Evolutionary conservation across 2,888 invertebrate species (phyloP).

Genomic region (Phania funesta): DNA sequence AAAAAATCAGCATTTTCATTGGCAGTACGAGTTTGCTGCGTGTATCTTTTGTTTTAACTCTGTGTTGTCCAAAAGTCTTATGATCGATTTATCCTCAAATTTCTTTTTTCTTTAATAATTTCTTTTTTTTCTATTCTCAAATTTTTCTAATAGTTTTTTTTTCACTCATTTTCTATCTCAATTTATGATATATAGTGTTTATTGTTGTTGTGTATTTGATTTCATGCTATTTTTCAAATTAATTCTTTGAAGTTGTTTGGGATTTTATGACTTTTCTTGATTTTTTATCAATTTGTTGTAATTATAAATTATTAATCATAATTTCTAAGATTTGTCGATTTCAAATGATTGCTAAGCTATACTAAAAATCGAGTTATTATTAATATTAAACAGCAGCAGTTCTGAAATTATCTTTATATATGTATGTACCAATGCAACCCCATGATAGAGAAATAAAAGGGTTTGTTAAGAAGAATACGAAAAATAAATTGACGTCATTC

Average conservation of each 20-base stretch:
- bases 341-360: constrained; percentile 24
- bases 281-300: constrained; percentile 71
- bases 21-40: not conserved
- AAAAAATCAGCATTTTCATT: constrained; percentile 11
- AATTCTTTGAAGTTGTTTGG: constrained; percentile 1
- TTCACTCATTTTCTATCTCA: constrained; percentile 69
- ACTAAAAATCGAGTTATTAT: not conserved
- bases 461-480: too few species aligned
- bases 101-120: constrained; percentile 20
- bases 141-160: constrained; percentile 1
- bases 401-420: not conserved
- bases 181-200: constrained; percentile 72
- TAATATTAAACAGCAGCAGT: constrained; percentile 6
- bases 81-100: constrained; percentile 52
- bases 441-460: too few species aligned
- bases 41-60: constrained; percentile 31
- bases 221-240: not conserved
- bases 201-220: not conserved
- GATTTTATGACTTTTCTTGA: constrained; percentile 32
- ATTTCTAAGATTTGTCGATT: constrained; percentile 71
- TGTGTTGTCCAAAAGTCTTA: constrained; percentile 32
- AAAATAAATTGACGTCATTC: too few species aligned
- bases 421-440: too few species aligned
- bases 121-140: constrained; percentile 20
- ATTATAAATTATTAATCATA: constrained; percentile 76